Conservation (phyloP, 2,888 invertebrate species). For the Arctia plantaginis region DNA sequence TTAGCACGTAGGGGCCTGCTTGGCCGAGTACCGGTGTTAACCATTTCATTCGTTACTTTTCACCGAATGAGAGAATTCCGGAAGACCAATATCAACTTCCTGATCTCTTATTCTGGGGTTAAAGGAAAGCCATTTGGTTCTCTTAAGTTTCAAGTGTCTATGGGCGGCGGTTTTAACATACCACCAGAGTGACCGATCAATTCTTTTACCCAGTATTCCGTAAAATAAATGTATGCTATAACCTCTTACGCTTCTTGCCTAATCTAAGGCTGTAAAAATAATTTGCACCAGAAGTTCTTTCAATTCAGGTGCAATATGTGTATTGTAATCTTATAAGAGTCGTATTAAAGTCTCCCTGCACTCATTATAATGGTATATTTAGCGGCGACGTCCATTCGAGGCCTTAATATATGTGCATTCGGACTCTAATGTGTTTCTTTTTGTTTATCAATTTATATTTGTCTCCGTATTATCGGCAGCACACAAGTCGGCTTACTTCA, state of each 20-base stretch:
- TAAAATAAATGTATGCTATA: background rate
- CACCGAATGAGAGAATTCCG: no score
- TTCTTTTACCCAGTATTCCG: no score
- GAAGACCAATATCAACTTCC: no score
- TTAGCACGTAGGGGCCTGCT: no score
- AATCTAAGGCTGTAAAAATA: background rate
- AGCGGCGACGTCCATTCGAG: conserved; percentile 48
- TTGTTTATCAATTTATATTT: conserved; percentile 87
- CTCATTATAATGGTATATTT: conserved; percentile 35
- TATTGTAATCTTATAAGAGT: conserved; percentile 34
- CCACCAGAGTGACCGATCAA: no score
- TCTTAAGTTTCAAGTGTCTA: no score
- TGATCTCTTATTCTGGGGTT: no score
- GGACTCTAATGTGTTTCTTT: conserved; percentile 79
- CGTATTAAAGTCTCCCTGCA: conserved; percentile 3
- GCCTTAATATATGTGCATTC: conserved; percentile 60
- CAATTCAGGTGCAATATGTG: conserved; percentile 19
- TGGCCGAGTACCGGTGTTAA: no score
- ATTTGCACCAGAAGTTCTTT: background rate
- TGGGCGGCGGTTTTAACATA: no score
- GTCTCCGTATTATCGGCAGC: conserved; percentile 82
- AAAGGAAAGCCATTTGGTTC: no score
- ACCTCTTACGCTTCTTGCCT: background rate
- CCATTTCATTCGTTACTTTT: no score
- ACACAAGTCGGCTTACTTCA: conserved; percentile 82